Evolutionary conservation across 2,888 invertebrate genomes (phyloP), one percentile per base, ranked within the genome.

Genomic region (Athalia circularis): DNA sequence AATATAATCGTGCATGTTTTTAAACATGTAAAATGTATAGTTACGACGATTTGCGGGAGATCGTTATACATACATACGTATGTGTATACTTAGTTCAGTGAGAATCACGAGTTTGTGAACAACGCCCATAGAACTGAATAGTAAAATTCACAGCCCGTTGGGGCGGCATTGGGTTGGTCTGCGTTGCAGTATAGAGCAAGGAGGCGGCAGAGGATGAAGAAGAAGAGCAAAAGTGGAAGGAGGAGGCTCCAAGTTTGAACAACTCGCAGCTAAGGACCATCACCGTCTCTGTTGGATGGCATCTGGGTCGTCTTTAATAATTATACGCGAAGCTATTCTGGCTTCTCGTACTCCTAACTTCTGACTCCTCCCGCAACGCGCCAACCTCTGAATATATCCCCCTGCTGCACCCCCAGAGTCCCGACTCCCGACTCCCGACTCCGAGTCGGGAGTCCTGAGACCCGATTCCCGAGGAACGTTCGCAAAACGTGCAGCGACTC

Each of bases 251-350:
- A 72, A 72, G 57, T 72, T 72, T 72, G 54, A 76, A 65, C 57
- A 72, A 65, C 77, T 74, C 68, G 77, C 67, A 76, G 77, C 67
- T 64, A 54, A 76, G 65, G 65, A 29, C 50, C 70, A 65, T 54
- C 79, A 72, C 72, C 72, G 47, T 59, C 59, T 72, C 47, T 59
- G 80, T 75, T 61, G 77, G 78, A 77, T 77, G 78, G 82, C 84
- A 85, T 85, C 84, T 84, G 82, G 85, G 83, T 85, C 84, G 84
- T 81, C 83, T 83, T 85, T 81, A 84, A 85, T 72, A 72, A 72
- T 85, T 84, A 84, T 85, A 85, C 83, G 82, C 82, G 72, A 82
- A 80, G 83, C 83, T 84, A 84, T 84, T 83, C 82, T 82, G 83
- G 84, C 80, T 81, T 81, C 81, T 83, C 57, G 59, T 57, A 45